phyloP scores from a whole-genome alignment of 1,140 invertebrate genomes.

The Bombus vancouverensis region DNA sequence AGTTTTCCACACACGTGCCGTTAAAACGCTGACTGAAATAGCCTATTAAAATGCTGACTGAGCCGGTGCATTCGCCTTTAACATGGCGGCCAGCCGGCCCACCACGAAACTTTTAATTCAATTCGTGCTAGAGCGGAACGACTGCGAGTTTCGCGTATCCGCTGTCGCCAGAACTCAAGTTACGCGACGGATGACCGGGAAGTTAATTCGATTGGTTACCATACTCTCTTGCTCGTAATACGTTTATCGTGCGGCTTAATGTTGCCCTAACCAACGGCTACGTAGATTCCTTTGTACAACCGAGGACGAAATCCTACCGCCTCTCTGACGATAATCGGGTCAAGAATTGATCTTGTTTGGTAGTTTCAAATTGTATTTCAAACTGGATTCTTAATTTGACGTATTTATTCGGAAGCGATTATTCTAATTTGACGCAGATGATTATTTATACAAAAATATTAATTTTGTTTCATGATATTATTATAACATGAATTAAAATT shows the following conservation, averaged over 20 bases:
- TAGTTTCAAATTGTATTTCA: neutral
- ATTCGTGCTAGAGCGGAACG: constrained; percentile 54
- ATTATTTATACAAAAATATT: neutral
- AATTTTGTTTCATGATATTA: neutral
- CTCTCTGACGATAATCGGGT: neutral
- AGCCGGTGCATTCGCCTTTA: constrained; percentile 53
- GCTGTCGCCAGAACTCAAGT: constrained; percentile 45
- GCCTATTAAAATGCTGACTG: constrained; percentile 57
- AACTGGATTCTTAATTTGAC: neutral
- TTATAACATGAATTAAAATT: too few relatives aligned
- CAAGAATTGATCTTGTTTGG: neutral
- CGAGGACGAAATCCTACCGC: neutral
- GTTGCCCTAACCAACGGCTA: constrained; percentile 30
- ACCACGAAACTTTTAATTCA: constrained; percentile 65
- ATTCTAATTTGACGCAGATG: neutral
- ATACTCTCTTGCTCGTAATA: constrained; percentile 53
- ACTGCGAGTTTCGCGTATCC: constrained; percentile 31
- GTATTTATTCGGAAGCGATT: too few relatives aligned
- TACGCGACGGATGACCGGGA: constrained; percentile 59
- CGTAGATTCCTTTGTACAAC: constrained; percentile 29
- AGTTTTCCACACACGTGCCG: neutral
- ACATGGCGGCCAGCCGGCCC: constrained; percentile 26
- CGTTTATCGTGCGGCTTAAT: constrained; percentile 59
- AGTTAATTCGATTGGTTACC: constrained; percentile 62
- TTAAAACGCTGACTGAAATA: constrained; percentile 22